These are phyloP conservation scores for Theristicus caerulescens DNA, from an alignment of 2,113 vertebrate species.

Conservation along the genomic window DNA sequence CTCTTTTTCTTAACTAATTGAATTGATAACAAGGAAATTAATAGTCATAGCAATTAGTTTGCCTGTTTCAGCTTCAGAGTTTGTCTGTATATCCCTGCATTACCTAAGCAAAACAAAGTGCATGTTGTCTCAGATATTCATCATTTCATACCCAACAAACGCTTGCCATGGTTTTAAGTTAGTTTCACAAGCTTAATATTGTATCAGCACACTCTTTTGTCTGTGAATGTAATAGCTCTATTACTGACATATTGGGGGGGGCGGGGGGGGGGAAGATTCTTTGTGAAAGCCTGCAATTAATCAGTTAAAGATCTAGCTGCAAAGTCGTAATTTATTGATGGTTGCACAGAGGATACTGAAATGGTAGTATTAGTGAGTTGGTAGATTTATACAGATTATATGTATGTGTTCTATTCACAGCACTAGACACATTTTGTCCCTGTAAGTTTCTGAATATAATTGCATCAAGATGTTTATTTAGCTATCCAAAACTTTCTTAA, in stretches of 20 bases:
- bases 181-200: neutral
- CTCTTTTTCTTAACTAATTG: neutral
- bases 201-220: neutral
- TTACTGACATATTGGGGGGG: neutral
- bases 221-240: neutral
- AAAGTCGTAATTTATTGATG: neutral
- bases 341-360: neutral
- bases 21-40: neutral
- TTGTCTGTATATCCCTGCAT: neutral
- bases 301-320: neutral
- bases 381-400: neutral
- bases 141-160: neutral
- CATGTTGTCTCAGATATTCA: neutral
- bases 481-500: conserved; percentile 1
- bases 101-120: neutral
- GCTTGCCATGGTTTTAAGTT: neutral
- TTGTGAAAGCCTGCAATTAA: conserved; percentile 33
- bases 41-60: neutral
- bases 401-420: neutral
- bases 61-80: neutral
- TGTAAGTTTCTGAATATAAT: neutral
- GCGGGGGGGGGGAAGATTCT: neutral
- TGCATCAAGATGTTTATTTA: neutral
- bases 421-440: neutral
- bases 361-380: neutral